Conservation (phyloP, 2,888 invertebrate genomes). For the Eulithis prunata region DNA sequence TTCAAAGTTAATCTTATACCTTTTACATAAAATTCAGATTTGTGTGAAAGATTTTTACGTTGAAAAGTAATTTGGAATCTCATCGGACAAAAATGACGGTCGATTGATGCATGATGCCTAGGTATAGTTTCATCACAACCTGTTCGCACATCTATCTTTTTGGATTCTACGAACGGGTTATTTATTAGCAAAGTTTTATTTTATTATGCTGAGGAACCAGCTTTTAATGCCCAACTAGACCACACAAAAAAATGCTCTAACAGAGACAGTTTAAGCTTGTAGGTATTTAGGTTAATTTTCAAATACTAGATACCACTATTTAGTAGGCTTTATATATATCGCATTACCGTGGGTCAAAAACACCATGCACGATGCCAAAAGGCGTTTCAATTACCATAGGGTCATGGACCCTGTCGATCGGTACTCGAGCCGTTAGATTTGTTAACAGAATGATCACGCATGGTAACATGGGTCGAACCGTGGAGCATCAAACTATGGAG, state of each 20-base stretch:
- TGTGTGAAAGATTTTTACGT: slow-evolving; percentile 13
- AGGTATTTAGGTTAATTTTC: too few relatives aligned
- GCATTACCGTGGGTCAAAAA: slow-evolving; percentile 1
- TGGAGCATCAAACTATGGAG: neutral
- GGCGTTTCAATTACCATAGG: slow-evolving; percentile 1
- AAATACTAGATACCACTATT: too few relatives aligned
- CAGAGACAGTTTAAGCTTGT: too few relatives aligned
- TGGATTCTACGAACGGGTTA: neutral
- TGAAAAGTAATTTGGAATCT: slow-evolving; percentile 60
- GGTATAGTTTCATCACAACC: slow-evolving; percentile 36
- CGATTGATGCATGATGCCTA: slow-evolving; percentile 45
- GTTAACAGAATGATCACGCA: slow-evolving; percentile 56
- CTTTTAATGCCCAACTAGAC: too few relatives aligned
- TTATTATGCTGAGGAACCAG: too few relatives aligned
- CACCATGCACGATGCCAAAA: neutral
- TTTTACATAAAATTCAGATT: slow-evolving; percentile 41
- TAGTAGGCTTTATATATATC: too few relatives aligned
- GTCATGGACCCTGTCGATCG: slow-evolving; percentile 20
- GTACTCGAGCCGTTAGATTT: slow-evolving; percentile 37
- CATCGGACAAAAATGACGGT: slow-evolving; percentile 75
- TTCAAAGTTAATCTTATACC: slow-evolving; percentile 34
- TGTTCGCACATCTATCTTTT: slow-evolving; percentile 22
- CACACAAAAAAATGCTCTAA: too few relatives aligned
- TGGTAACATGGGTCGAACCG: slow-evolving; percentile 3
- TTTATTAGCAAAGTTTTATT: too few relatives aligned